These are phyloP conservation scores for Eutolmus rufibarbis DNA, from an alignment of 2,888 invertebrate species.

Conservation along the genomic window DNA sequence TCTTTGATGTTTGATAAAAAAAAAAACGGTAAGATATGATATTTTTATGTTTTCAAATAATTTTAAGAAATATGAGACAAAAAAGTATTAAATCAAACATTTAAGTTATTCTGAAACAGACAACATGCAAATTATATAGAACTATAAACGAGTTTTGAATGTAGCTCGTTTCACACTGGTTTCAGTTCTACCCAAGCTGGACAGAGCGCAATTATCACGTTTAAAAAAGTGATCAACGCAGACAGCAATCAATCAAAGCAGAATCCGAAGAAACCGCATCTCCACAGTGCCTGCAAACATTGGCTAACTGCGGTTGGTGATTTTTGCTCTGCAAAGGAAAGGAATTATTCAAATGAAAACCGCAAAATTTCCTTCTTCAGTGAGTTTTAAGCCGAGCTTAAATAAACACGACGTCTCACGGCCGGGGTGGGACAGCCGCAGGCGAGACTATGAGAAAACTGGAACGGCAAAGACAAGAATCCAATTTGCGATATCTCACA, in stretches of 20 bases:
- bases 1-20: no score
- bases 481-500: conserved; percentile 23
- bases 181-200: background rate
- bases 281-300: background rate
- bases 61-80: no score
- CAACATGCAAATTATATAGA: background rate
- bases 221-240: conserved; percentile 4
- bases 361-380: conserved; percentile 33
- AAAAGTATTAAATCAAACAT: background rate
- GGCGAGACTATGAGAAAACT: conserved; percentile 1
- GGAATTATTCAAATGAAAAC: conserved; percentile 25
- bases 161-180: background rate
- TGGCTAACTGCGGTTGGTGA: conserved; percentile 11
- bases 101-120: background rate
- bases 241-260: conserved; percentile 22
- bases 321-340: conserved; percentile 3
- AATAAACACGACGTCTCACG: conserved; percentile 27
- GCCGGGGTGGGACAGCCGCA: background rate
- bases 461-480: background rate
- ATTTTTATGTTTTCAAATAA: no score
- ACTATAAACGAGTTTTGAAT: background rate
- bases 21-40: no score
- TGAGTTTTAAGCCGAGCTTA: conserved; percentile 1
- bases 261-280: conserved; percentile 20
- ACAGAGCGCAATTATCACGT: conserved; percentile 2